Percentiles rank a stretch among this genome's conserved stretches.
Conservation (phyloP, 2,797 vertebrate genomes). For the Nyctibius grandis region DNA sequence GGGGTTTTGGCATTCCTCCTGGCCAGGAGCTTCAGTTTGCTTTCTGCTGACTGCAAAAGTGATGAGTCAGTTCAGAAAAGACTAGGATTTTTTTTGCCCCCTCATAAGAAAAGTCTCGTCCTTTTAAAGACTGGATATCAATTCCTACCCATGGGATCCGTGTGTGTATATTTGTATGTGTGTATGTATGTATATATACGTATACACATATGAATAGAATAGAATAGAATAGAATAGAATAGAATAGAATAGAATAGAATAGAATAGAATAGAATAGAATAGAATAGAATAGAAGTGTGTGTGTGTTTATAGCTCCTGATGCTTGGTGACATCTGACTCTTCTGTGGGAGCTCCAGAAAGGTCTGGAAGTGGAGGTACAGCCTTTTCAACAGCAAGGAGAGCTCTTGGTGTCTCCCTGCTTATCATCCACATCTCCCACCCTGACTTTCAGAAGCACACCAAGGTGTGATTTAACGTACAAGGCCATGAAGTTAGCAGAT, state of each 20-base stretch:
- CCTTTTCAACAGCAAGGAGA: background rate
- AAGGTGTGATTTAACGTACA: background rate
- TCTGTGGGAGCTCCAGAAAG: background rate
- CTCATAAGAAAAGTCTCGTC: background rate
- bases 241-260: no score
- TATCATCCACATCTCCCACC: background rate
- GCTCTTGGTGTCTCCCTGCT: background rate
- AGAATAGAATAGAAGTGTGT: background rate
- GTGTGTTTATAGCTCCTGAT: background rate
- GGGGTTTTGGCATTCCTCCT: background rate
- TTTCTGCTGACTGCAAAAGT: background rate
- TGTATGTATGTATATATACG: background rate
- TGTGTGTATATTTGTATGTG: rapidly evolving
- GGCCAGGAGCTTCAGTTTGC: background rate
- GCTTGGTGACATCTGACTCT: background rate
- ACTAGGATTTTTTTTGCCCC: background rate
- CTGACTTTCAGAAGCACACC: background rate
- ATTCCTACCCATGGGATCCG: background rate
- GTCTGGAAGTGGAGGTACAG: background rate
- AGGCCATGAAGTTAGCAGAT: background rate
- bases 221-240: background rate
- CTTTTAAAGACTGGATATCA: background rate
- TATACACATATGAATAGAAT: background rate
- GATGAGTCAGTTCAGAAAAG: background rate
- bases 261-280: no score